Percentiles rank a stretch among this genome's conserved stretches.
These are phyloP conservation scores for Pseudorhombus dupliciocellatus DNA, from an alignment of 2,113 vertebrate genomes.

Conservation along the genomic window DNA sequence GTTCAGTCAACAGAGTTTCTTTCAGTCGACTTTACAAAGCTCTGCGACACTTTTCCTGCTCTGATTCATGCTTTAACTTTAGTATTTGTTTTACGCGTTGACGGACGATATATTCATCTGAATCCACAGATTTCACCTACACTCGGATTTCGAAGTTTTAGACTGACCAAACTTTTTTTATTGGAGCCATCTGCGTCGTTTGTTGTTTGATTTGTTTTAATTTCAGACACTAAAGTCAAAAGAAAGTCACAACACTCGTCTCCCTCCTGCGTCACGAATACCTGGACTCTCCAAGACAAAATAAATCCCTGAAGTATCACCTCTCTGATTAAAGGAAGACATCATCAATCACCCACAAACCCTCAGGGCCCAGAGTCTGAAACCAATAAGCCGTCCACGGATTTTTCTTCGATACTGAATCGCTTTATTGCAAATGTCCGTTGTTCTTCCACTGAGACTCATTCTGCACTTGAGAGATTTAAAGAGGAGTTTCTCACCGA, in stretches of 20 bases:
- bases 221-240: too few species aligned
- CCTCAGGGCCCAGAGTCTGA: background rate
- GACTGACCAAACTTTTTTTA: too few species aligned
- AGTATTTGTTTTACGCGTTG: background rate
- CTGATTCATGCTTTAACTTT: background rate
- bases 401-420: constrained; percentile 37
- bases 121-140: too few species aligned
- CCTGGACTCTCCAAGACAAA: constrained; percentile 31
- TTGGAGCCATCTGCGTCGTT: too few species aligned
- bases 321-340: constrained; percentile 66
- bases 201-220: too few species aligned
- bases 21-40: constrained; percentile 3
- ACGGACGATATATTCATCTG: too few species aligned
- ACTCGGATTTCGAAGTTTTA: too few species aligned
- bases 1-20: background rate
- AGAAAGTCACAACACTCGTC: too few species aligned
- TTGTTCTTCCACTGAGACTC: constrained; percentile 22
- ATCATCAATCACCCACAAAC: constrained; percentile 60
- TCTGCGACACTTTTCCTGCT: background rate
- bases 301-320: constrained; percentile 55
- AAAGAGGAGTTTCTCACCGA: constrained; percentile 17
- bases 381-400: constrained; percentile 55
- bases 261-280: constrained; percentile 25
- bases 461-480: constrained; percentile 40
- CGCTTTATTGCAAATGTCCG: constrained; percentile 59